These are phyloP conservation scores for Epinotia demarniana DNA, from an alignment of 2,888 invertebrate species.

Conservation along the genomic window DNA sequence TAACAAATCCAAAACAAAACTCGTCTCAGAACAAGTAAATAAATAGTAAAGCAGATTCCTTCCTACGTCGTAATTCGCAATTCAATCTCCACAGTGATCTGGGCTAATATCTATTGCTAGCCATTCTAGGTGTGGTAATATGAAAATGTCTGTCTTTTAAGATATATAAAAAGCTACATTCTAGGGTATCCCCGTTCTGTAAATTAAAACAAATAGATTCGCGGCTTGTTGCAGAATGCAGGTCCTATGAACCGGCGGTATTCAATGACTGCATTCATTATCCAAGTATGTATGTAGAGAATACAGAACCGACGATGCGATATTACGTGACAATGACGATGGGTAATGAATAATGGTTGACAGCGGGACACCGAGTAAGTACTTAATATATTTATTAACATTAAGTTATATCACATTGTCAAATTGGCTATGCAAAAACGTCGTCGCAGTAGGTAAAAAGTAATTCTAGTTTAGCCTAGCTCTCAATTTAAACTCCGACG, in stretches of 20 bases:
- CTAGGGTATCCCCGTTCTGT: background rate
- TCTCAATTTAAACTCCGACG: background rate
- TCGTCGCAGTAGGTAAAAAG: background rate
- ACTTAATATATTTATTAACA: too few relatives aligned
- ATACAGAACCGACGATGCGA: background rate
- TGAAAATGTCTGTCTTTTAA: background rate
- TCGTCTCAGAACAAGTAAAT: background rate
- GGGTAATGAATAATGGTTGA: background rate
- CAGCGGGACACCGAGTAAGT: background rate
- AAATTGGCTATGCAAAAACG: background rate
- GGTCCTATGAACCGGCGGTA: background rate
- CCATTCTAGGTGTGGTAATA: too few relatives aligned
- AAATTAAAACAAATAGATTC: background rate
- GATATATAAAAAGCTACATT: background rate
- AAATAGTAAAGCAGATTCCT: background rate
- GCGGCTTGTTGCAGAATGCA: background rate
- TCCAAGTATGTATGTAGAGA: constrained; percentile 15
- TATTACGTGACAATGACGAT: background rate
- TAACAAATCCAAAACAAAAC: background rate
- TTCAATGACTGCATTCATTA: constrained; percentile 18
- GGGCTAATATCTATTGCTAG: too few relatives aligned
- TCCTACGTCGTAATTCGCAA: too few relatives aligned
- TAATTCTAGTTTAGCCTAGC: background rate
- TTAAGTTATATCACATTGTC: background rate
- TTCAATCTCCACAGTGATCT: too few relatives aligned